Base-by-base conservation (phyloP, 2,888 invertebrate genomes). In the Lithosia quadra region DNA sequence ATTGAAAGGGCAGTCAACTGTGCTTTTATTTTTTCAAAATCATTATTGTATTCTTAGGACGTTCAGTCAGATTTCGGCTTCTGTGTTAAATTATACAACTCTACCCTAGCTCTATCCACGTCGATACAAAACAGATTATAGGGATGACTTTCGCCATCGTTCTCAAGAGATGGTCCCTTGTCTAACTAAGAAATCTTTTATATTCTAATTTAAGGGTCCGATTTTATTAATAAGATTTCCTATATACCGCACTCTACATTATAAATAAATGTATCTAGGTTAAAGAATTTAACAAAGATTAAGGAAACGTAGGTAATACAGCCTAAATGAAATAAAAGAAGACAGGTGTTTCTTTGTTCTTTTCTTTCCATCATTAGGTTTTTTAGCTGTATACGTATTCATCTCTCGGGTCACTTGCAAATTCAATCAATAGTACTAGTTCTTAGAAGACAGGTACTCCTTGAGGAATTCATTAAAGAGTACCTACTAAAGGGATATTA, bases 71-170 rank as follows among this genome's bases (percentile, higher is more conserved):
- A 22, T 39, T 60, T 53, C 55, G 64, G 63, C 65, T 80, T 67
- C 49, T 59, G 55, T 71, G 65, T 70, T 74, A 69, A 80, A 77
- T 77, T 71, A 67, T 74, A 77, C 60, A 71, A 18, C 21, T 24
- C 39, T 8, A 22, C 22, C 21, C 43, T 28, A 34, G n/a, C 10
- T 33, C 28, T 22, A 24, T 43, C 39, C 43, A 10, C 18, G 24
- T 18, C 43, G n/a, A 36, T 33, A 53, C 62, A 21, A 22, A 28
- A 18, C 21, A 57, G 53, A 62, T 43, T 62, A 67, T 57, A 22
- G 33, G 28, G 62, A 67, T 67, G 62, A 39, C 21, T 62, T 21
- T 62, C 62, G 62, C 57, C 67, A 57, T 62, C 39, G 33, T 13
- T 56, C 39, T 28, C 28, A n/a, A 7, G 11, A 67, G 39, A 67